Evolutionary conservation across 2,888 invertebrate species (phyloP).

Genomic region (Yponomeuta malinellus): DNA sequence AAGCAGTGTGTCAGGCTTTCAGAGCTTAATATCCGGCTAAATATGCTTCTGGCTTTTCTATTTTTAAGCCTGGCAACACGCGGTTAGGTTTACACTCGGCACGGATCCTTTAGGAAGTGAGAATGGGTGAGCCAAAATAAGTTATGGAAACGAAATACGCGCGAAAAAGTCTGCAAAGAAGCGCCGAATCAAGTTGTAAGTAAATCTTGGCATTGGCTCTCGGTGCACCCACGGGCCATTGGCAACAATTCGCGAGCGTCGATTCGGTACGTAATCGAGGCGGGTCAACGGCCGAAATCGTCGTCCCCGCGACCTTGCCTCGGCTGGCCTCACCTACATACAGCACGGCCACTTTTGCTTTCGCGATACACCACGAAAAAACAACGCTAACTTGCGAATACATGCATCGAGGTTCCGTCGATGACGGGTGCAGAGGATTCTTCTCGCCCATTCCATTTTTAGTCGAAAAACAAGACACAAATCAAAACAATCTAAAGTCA

Average conservation of each 20-base stretch:
- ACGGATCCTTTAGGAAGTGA: no score
- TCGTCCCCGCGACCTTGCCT: conserved; percentile 72
- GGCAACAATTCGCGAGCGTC: not conserved
- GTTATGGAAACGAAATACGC: no score
- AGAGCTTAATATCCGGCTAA: no score
- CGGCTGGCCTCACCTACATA: conserved; percentile 69
- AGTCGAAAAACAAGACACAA: not conserved
- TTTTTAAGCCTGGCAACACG: no score
- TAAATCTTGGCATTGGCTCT: not conserved
- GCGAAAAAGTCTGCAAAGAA: not conserved
- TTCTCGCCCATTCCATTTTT: no score
- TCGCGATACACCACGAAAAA: conserved; percentile 65
- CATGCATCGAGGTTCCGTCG: conserved; percentile 4
- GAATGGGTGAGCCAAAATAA: no score
- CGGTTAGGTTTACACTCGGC: no score
- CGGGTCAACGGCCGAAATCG: conserved; percentile 70
- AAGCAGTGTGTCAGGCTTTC: no score
- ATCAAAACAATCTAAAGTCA: not conserved
- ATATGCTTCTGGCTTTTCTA: no score
- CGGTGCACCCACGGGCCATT: not conserved
- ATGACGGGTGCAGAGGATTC: not conserved
- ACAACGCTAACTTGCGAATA: conserved; percentile 23
- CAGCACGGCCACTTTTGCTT: conserved; percentile 69
- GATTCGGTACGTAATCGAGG: conserved; percentile 3
- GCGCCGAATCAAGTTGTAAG: not conserved